A percentile compares a stretch with the other conserved stretches of the same genome.
phyloP scores from a whole-genome alignment of 1,140 invertebrate genomes.

The Myzus persicae region DNA sequence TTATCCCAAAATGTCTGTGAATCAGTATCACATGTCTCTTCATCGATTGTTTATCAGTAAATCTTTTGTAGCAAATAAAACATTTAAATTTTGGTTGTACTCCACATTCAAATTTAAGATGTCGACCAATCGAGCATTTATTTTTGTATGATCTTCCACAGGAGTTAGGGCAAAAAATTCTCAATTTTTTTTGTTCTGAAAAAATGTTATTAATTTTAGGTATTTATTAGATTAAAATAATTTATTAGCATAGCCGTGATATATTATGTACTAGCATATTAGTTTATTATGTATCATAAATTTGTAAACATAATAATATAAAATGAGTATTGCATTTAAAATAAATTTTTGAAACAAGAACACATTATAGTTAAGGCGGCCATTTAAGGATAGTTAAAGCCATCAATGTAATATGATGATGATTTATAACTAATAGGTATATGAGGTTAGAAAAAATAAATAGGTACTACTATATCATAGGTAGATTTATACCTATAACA shows the following conservation, averaged over 20 bases:
- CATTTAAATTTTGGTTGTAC: constrained; percentile 62
- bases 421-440: no score
- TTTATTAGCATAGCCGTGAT: not conserved
- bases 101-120: constrained; percentile 69
- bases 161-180: constrained; percentile 15
- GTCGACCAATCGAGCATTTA: constrained; percentile 67
- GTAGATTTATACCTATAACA: no score
- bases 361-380: no score
- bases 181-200: not conserved
- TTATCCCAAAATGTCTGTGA: constrained; percentile 9
- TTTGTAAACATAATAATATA: not conserved
- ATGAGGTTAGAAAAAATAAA: no score
- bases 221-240: not conserved
- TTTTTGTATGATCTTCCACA: constrained; percentile 68
- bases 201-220: not conserved
- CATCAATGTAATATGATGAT: no score
- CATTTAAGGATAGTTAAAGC: no score
- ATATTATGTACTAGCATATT: not conserved
- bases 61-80: constrained; percentile 60
- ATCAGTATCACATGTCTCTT: constrained; percentile 58
- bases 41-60: no score
- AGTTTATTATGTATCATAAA: not conserved
- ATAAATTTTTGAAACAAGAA: no score
- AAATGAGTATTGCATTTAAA: no score
- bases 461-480: no score